These are phyloP conservation scores for Aleiodes leptofemur DNA, from an alignment of 2,888 invertebrate species.

Conservation along the genomic window DNA sequence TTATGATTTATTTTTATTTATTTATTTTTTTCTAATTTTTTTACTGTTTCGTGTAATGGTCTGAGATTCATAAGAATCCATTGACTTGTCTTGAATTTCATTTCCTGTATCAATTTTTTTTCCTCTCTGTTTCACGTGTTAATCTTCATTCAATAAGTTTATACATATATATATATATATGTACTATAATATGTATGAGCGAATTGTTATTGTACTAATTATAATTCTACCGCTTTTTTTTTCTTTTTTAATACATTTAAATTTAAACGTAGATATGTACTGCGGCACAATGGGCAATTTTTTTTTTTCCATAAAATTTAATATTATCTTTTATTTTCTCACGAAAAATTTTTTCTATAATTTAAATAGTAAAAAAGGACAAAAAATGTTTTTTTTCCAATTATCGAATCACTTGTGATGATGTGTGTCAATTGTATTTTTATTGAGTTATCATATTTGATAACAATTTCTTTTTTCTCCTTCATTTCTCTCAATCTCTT, in stretches of 20 bases:
- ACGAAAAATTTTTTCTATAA: constrained; percentile 1
- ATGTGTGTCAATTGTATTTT: constrained; percentile 9
- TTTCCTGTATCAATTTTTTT: neutral
- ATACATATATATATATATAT: constrained; percentile 8
- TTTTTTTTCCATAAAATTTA: constrained; percentile 7
- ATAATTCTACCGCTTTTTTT: constrained; percentile 61
- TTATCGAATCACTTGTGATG: constrained; percentile 32
- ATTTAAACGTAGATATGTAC: constrained; percentile 46
- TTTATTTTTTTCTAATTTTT: neutral
- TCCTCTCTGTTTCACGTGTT: neutral
- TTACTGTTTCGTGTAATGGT: neutral
- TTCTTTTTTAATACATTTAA: constrained; percentile 60
- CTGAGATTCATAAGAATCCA: neutral
- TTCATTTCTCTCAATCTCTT: too few relatives aligned
- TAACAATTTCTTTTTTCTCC: neutral
- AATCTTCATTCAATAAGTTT: constrained; percentile 35
- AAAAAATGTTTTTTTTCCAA: neutral
- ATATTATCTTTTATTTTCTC: constrained; percentile 10
- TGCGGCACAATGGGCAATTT: constrained; percentile 42
- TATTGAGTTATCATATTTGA: neutral
- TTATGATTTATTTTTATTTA: constrained; percentile 19
- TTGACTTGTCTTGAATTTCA: constrained; percentile 25
- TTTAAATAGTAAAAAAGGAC: neutral
- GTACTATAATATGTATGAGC: constrained; percentile 51
- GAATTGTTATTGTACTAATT: constrained; percentile 55